Base-by-base conservation (phyloP, 2,113 vertebrate species). In the Phycodurus eques region DNA sequence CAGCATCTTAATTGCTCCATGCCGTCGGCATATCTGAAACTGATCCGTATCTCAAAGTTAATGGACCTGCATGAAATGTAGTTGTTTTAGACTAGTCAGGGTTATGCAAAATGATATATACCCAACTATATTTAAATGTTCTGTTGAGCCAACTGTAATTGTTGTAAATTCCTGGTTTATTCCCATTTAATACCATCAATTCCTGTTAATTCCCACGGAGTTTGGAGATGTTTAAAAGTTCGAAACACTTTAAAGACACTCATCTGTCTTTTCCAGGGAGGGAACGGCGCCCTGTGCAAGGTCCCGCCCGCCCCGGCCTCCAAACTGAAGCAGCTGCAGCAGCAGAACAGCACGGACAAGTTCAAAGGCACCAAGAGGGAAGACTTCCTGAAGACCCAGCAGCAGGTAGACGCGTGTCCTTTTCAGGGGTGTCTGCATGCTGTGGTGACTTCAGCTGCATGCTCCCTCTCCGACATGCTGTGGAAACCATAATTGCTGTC, bases 331-430 rank as follows among this genome's bases (percentile, higher is more conserved):
- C 94, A 94, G 77, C 88, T 94, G 81, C 94, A 95, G 72, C 94
- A 95, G 72, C 95, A 96, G 83, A 92, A 93, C 91, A 96, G 94
- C 86, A 94, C 95, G 0, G 97, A 99, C 85, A 99, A 97, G 79
- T 89, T 88, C 90, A 99, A 97, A 80, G 92, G 94, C 60, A 80
- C 92, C 83, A 98, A 96, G 87, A 91, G 95, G 69, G 94, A 98
- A 4, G 97, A 99, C 71, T 96, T 95, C 91, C 80, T 96, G 90
- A 91, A 95, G 89, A 93, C 91, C 91, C 96, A 60, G 27, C 69
- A 71, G 43, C 97, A 95, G 75, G 31, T 66, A 66, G 5, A 49
- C 44, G 54, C 62, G 54, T 53, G 69, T 49, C 17, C 39, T 44
- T 31, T 5, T 33, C 39, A 27, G 13, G 43, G 3, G 22, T 47